Evolutionary conservation across 2,888 invertebrate genomes (phyloP).

Genomic region (Agonopterix subpropinquella): DNA sequence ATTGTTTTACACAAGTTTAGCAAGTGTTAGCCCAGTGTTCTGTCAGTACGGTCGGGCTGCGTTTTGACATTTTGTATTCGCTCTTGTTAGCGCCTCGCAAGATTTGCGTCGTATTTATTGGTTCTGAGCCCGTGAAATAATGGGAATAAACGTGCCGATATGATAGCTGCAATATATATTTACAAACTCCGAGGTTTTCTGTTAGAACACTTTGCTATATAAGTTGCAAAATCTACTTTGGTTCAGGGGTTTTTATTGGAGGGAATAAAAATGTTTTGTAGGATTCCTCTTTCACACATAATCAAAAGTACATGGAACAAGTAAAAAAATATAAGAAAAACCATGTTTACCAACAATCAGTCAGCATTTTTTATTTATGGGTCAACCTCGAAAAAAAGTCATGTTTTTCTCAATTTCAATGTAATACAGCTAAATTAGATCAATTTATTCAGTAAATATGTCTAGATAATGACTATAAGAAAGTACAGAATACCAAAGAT

Average conservation of each 20-base stretch:
- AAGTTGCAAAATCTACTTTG: not conserved
- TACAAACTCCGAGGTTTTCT: not conserved
- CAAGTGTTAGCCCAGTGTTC: slow-evolving; percentile 50
- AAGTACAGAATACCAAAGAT: no score
- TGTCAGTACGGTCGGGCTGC: slow-evolving; percentile 59
- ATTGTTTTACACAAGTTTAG: slow-evolving; percentile 50
- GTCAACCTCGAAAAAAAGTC: slow-evolving; percentile 5
- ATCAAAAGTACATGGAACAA: not conserved
- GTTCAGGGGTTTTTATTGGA: not conserved
- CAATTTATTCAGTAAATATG: no score
- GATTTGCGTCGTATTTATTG: slow-evolving; percentile 71
- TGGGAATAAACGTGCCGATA: slow-evolving; percentile 13
- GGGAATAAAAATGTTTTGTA: not conserved
- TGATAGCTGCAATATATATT: slow-evolving; percentile 1
- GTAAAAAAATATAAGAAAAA: slow-evolving; percentile 1
- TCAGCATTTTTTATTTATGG: not conserved
- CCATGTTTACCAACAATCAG: slow-evolving; percentile 14
- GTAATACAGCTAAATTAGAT: not conserved
- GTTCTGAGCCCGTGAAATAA: slow-evolving; percentile 27
- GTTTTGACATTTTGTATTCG: slow-evolving; percentile 66
- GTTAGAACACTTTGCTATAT: not conserved
- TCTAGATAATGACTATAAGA: no score
- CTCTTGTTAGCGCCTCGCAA: slow-evolving; percentile 65
- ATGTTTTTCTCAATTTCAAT: slow-evolving; percentile 7
- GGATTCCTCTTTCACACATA: not conserved